Conservation (phyloP, 2,888 invertebrate species). For the Ormyrus nitidulus region DNA sequence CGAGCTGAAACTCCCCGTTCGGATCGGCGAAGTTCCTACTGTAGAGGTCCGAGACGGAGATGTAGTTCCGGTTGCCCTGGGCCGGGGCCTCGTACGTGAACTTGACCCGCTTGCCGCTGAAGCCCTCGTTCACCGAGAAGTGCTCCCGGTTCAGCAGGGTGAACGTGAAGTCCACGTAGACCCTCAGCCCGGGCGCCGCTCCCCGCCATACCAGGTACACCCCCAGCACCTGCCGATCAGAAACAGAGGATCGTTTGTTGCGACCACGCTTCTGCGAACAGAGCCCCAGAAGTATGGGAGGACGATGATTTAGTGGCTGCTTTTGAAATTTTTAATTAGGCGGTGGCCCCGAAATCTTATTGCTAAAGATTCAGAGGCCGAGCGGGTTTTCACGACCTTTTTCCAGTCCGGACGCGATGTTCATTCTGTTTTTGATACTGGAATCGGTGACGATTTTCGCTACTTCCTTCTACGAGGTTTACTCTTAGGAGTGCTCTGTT, state of each 20-base stretch:
- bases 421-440: too few relatives aligned
- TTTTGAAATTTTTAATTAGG: too few relatives aligned
- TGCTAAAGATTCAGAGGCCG: too few relatives aligned
- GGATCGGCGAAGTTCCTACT: conserved; percentile 85
- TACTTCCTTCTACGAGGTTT: too few relatives aligned
- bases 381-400: conserved; percentile 16
- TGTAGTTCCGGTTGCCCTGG: conserved; percentile 85
- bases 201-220: conserved; percentile 88
- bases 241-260: conserved; percentile 53
- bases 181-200: conserved; percentile 85
- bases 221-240: conserved; percentile 78
- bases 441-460: too few relatives aligned
- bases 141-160: conserved; percentile 88
- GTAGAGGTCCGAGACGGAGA: conserved; percentile 83
- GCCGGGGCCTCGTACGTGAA: conserved; percentile 84
- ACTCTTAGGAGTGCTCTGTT: too few relatives aligned
- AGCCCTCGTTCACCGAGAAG: conserved; percentile 88
- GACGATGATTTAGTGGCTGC: too few relatives aligned
- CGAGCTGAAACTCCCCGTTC: conserved; percentile 88
- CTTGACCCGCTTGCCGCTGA: conserved; percentile 85
- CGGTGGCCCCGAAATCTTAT: too few relatives aligned
- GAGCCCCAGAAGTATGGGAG: conserved; percentile 36
- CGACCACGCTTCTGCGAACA: conserved; percentile 54
- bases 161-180: conserved; percentile 88
- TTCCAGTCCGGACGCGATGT: conserved; percentile 15